Percentiles rank a stretch among this genome's conserved stretches.
These are phyloP conservation scores for Adrianichthys oophorus DNA, from an alignment of 2,797 vertebrate genomes.

Conservation along the genomic window DNA sequence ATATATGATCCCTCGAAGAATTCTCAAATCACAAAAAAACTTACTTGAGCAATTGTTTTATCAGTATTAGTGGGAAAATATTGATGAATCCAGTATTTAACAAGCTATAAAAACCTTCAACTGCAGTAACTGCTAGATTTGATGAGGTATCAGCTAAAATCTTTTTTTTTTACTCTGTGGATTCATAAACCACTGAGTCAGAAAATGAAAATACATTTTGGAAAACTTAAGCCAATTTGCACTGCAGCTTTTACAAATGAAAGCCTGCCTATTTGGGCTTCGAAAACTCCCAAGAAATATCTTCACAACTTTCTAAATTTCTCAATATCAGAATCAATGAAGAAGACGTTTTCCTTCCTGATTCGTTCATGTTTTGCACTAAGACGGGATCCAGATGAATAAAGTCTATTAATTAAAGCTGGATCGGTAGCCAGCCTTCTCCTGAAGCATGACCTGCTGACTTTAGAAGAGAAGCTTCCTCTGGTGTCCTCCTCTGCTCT, in stretches of 20 bases:
- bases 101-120: conserved; percentile 5
- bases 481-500: conserved; percentile 68
- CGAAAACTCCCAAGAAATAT: conserved; percentile 29
- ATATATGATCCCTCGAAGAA: too few species aligned
- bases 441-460: conserved; percentile 74
- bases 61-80: conserved; percentile 11
- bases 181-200: conserved; percentile 5
- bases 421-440: conserved; percentile 66
- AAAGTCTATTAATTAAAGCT: conserved; percentile 74
- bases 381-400: conserved; percentile 65
- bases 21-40: conserved; percentile 1
- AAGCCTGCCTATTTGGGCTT: conserved; percentile 3
- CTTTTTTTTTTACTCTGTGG: background rate
- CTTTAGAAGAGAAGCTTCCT: conserved; percentile 70
- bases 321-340: conserved; percentile 54
- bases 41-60: conserved; percentile 2
- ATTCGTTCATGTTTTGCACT: conserved; percentile 61
- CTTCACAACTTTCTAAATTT: conserved; percentile 39
- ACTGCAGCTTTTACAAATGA: conserved; percentile 24
- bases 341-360: conserved; percentile 56
- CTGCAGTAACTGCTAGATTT: conserved; percentile 5
- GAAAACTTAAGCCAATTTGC: conserved; percentile 17
- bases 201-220: conserved; percentile 28
- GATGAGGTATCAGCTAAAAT: background rate
- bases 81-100: conserved; percentile 10